phyloP scores from a whole-genome alignment of 2,888 invertebrate species.

The Diarsia dahlii region DNA sequence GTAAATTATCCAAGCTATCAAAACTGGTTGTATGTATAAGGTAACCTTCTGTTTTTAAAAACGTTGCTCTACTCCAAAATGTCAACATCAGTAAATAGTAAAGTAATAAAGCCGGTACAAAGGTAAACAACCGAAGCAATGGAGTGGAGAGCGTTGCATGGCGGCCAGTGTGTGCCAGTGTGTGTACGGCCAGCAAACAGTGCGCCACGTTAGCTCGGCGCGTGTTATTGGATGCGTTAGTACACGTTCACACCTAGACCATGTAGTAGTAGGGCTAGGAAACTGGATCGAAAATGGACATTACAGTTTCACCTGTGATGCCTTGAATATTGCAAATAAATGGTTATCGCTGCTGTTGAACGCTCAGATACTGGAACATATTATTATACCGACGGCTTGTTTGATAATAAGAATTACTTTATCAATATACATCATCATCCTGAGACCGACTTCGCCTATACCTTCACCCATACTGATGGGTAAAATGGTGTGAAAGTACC shows the following conservation, averaged over 20 bases:
- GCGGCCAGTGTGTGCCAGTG: constrained; percentile 28
- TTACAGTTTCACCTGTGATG: not conserved
- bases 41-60: not conserved
- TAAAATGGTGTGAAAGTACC: no score
- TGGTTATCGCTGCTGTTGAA: not conserved
- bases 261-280: not conserved
- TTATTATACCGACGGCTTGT: not conserved
- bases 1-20: no score
- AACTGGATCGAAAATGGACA: not conserved
- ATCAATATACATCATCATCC: not conserved
- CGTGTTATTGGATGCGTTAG: constrained; percentile 10
- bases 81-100: not conserved
- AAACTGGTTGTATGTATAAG: no score
- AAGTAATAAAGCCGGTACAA: not conserved
- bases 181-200: constrained; percentile 16
- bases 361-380: not conserved
- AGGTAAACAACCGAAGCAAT: constrained; percentile 28
- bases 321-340: not conserved
- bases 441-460: no score
- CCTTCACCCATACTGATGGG: no score
- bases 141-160: constrained; percentile 9
- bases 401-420: not conserved
- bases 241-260: constrained; percentile 23
- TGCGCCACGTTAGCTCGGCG: constrained; percentile 9
- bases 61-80: not conserved